These are phyloP conservation scores for Cryptophagus acutangulus DNA, from an alignment of 2,888 invertebrate genomes.

Conservation along the genomic window DNA sequence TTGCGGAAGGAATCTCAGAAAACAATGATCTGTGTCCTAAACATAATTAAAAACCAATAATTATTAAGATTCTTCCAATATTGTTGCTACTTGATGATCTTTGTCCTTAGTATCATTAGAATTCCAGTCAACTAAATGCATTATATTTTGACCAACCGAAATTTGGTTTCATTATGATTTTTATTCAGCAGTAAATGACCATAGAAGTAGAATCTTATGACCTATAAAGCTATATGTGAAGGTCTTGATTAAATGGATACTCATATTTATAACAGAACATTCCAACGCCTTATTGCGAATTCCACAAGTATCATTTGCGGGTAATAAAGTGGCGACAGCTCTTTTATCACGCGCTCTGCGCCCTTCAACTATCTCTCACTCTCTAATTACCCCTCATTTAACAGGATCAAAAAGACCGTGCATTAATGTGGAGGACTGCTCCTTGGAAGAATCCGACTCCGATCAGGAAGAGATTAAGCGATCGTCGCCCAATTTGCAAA, in stretches of 20 bases:
- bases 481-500: constrained; percentile 40
- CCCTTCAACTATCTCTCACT: constrained; percentile 4
- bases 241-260: constrained; percentile 46
- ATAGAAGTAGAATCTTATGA: constrained; percentile 26
- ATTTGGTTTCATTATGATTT: too few species aligned
- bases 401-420: constrained; percentile 49
- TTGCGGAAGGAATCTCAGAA: too few species aligned
- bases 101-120: too few species aligned
- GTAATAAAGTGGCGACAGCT: constrained; percentile 44
- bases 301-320: constrained; percentile 48
- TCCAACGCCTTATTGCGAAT: constrained; percentile 49
- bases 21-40: too few species aligned
- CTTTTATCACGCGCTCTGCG: constrained; percentile 25
- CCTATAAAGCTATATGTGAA: constrained; percentile 31
- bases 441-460: constrained; percentile 50
- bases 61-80: too few species aligned
- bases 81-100: too few species aligned
- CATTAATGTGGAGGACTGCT: constrained; percentile 47
- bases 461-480: constrained; percentile 44
- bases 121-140: too few species aligned
- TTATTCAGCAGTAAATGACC: too few species aligned
- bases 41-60: too few species aligned
- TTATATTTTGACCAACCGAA: too few species aligned
- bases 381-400: constrained; percentile 22
- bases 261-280: constrained; percentile 44